Base-by-base conservation (phyloP, 2,797 vertebrate genomes). In the Cuculus canorus region DNA sequence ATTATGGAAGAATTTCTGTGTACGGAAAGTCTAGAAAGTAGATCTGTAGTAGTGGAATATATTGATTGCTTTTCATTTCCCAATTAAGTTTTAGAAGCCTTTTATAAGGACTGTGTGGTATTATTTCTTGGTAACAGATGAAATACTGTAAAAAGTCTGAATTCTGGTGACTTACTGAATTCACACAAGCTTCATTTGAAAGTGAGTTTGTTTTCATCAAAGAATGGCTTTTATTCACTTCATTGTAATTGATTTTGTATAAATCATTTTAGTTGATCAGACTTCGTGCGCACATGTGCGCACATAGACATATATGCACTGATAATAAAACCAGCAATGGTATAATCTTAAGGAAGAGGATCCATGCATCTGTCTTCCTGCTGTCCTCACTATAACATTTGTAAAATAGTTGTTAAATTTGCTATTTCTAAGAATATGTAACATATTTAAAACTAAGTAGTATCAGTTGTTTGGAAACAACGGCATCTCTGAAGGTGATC, bases 1-100 rank as follows among this genome's bases (percentile, higher is more conserved):
- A 35, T 77, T 93, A 59, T 37, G 85, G 33, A 75, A 64, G 52
- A 91, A 69, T 16, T 22, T 71, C 4, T 65, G 8, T 85, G 73
- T 93, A 82, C 80, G 92, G 37, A 25, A 82, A 85, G 11, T 72
- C 43, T 92, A 59, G 52, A 79, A 94, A 87, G 50, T 17, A 60
- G 32, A 17, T 63, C 68, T 77, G 3, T 59, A 63, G 28, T 60
- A 78, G 17, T 78, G 10, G 13, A 76, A 52, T 82, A 30, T 81
- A 45, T 21, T 50, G 56, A 23, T 91, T 71, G 59, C 2, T 93
- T 93, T 79, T 85, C 32, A 66, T 86, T 95, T 93, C 13, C 11
- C 7, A 63, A 12, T 64, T 15, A 69, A 32, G 72, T 88, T 72
- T 86, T 30, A 41, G 50, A 54, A 82, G 39, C 21, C 37, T 88